These are phyloP conservation scores for Cassiopea xamachana DNA, from an alignment of 30 jellyfish, hydroid and myxozoan species.

Conservation along the genomic window DNA sequence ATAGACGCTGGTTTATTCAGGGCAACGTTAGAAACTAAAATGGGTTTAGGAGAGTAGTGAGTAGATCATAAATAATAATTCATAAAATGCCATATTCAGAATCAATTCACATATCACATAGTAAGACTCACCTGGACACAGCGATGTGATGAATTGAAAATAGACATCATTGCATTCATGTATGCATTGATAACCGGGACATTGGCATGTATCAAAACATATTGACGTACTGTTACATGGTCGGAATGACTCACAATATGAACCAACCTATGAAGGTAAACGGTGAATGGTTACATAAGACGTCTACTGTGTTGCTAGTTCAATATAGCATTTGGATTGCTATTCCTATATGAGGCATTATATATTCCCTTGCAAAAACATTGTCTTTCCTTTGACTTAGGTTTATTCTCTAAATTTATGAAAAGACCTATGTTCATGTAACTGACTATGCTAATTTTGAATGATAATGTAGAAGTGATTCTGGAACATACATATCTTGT, in stretches of 20 bases:
- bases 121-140: not conserved
- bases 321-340: too few species aligned
- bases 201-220: conserved; percentile 26
- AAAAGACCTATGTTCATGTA: too few species aligned
- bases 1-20: not conserved
- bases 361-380: too few species aligned
- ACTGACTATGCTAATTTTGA: too few species aligned
- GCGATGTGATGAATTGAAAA: not conserved
- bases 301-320: too few species aligned
- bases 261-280: conserved; percentile 7
- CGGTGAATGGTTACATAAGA: too few species aligned
- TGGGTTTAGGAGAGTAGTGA: not conserved
- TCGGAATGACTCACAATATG: conserved; percentile 23
- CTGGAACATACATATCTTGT: not conserved
- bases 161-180: conserved; percentile 6
- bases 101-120: not conserved
- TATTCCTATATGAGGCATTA: too few species aligned
- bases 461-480: too few species aligned
- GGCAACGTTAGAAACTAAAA: not conserved
- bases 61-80: too few species aligned
- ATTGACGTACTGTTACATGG: not conserved
- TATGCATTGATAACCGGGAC: conserved; percentile 29
- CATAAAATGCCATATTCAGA: not conserved
- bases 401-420: too few species aligned
- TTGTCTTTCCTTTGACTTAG: too few species aligned